phyloP scores from a whole-genome alignment of 2,888 invertebrate genomes.

The Yponomeuta cagnagella region DNA sequence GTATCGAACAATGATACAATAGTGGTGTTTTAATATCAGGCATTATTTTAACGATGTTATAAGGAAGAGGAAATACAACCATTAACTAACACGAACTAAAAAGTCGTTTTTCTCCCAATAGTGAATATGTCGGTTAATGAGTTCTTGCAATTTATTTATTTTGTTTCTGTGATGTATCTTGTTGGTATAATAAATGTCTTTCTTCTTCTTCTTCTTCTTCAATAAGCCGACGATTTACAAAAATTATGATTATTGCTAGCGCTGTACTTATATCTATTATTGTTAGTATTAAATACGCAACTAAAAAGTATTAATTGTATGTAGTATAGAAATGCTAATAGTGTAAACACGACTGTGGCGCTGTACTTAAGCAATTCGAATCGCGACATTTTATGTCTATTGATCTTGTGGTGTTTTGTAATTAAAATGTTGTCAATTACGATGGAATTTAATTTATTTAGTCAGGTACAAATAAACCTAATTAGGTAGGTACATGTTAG shows the following conservation, averaged over 20 bases:
- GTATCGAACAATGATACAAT: too few relatives aligned
- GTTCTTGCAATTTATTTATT: too few relatives aligned
- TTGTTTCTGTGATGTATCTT: too few relatives aligned
- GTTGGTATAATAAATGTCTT: too few relatives aligned
- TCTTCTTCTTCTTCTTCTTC: too few relatives aligned
- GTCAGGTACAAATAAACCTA: not conserved
- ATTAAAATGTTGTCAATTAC: constrained; percentile 76
- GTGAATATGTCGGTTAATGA: too few relatives aligned
- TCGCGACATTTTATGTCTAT: constrained; percentile 61
- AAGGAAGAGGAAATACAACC: too few relatives aligned
- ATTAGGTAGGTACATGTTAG: too few relatives aligned
- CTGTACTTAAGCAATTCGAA: constrained; percentile 68
- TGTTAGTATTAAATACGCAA: constrained; percentile 69
- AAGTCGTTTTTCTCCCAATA: too few relatives aligned
- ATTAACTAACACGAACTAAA: too few relatives aligned
- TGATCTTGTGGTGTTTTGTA: constrained; percentile 75
- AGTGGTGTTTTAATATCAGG: too few relatives aligned
- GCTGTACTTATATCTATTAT: constrained; percentile 47
- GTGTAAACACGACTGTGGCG: constrained; percentile 48
- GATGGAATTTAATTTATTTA: not conserved
- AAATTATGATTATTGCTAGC: constrained; percentile 18
- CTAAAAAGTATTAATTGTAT: constrained; percentile 59
- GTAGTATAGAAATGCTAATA: constrained; percentile 41
- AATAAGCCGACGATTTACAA: not conserved
- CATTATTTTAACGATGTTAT: too few relatives aligned